Evolutionary conservation across 92 coral and sea anemone species (phyloP).

Genomic region (Porites rus): DNA sequence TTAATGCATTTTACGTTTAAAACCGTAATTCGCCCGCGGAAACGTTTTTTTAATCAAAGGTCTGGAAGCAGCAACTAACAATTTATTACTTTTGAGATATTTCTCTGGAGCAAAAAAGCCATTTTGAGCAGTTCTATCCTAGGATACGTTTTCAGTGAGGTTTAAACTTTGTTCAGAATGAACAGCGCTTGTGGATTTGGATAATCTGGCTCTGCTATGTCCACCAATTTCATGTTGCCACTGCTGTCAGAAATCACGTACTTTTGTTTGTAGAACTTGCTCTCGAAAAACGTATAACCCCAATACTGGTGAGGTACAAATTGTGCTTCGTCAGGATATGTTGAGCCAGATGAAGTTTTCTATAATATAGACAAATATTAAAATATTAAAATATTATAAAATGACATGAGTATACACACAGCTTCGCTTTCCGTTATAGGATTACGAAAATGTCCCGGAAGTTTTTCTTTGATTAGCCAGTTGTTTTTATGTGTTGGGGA

Average conservation of each 20-base stretch:
- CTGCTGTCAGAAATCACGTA: slow-evolving; percentile 13
- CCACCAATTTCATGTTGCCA: slow-evolving; percentile 29
- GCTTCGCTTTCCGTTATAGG: background rate
- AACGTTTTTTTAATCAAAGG: too few relatives aligned
- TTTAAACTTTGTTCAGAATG: slow-evolving; percentile 4
- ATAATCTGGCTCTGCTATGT: background rate
- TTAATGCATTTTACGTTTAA: too few relatives aligned
- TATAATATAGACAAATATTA: background rate
- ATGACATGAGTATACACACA: background rate
- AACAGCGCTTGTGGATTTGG: slow-evolving; percentile 48
- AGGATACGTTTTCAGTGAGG: too few relatives aligned
- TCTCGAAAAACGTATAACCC: slow-evolving; percentile 36
- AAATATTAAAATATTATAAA: too few relatives aligned
- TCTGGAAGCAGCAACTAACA: too few relatives aligned
- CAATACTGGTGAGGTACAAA: slow-evolving; percentile 13
- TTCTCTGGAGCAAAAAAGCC: too few relatives aligned
- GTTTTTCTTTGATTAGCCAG: too few relatives aligned
- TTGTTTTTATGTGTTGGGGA: too few relatives aligned
- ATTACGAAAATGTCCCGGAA: too few relatives aligned
- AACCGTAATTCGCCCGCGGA: too few relatives aligned
- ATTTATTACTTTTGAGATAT: too few relatives aligned
- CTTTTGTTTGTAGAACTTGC: background rate
- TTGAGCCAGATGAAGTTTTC: background rate
- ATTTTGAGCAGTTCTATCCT: too few relatives aligned
- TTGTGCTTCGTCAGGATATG: background rate